Base-by-base conservation (phyloP, 2,888 invertebrate species). In the Alentia gelatinosa region DNA sequence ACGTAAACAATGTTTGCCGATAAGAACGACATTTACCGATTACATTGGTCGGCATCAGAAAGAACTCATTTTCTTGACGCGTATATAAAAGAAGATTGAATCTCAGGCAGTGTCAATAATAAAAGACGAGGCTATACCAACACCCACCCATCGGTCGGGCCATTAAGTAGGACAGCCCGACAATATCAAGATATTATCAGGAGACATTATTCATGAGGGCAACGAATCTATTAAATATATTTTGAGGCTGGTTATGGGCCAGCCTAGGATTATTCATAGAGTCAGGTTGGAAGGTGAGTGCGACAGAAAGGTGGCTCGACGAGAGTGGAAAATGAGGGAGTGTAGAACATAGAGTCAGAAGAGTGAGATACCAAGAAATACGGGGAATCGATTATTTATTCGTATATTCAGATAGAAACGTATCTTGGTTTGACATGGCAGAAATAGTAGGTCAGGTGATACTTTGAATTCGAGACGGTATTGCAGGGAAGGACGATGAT, bases 181-280 rank as follows among this genome's bases (percentile, higher is more conserved):
- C 86, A 86, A 47, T 86, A 86, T 86, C 42, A 42, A 86, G 86
- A 86, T 86, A 42, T 86, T 47, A 86, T 42, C 47, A 12, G 47
- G 47, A 5, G 26, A 47, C 86, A 86, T 47, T 42, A 47, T 86
- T 26, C 86, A 86, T 86, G 47, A n/a, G n/a, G n/a, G 5, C 50
- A 19, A 26, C 19, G 86, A 42, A 47, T 86, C 86, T 86, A 47
- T 86, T 86, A 83, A 83, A 83, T 83, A 86, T 86, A 19, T 86
- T 86, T 47, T 47, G 9, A 23, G 26, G 35, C 23, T 26, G 86
- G 26, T 1, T 26, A 4, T 19, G 30, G 15, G 74, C n/a, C 30
- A 30, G 56, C 56, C 19, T 19, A 56, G n/a, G 30, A 83, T 83
- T 83, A 83, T 83, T 83, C 83, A 75, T 75, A 75, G 75, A 56